phyloP scores from a whole-genome alignment of 92 coral and sea anemone genomes.

The Parazoanthus atlanticus region DNA sequence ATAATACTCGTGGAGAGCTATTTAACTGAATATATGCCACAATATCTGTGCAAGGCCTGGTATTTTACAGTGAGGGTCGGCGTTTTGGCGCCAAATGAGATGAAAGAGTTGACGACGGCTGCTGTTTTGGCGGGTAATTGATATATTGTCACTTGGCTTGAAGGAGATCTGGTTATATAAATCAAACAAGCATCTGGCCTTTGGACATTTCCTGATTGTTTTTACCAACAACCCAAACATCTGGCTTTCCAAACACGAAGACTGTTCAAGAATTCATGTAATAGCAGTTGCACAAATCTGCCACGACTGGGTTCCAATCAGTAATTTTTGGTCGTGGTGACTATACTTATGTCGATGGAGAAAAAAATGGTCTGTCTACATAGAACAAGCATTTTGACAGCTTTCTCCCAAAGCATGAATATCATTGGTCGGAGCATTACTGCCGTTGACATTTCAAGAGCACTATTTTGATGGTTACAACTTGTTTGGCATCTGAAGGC shows the following conservation, averaged over 20 bases:
- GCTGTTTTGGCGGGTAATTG: slow-evolving; percentile 68
- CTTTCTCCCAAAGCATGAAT: slow-evolving; percentile 28
- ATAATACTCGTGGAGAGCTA: neutral
- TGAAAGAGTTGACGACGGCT: slow-evolving; percentile 43
- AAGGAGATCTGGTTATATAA: slow-evolving; percentile 51
- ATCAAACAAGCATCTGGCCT: slow-evolving; percentile 51
- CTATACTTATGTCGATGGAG: neutral
- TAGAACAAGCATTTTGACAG: slow-evolving; percentile 54
- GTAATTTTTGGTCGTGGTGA: neutral
- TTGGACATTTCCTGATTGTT: slow-evolving; percentile 41
- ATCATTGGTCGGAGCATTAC: slow-evolving; percentile 56
- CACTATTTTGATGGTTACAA: slow-evolving; percentile 74
- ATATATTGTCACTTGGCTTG: slow-evolving; percentile 58
- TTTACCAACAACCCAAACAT: slow-evolving; percentile 40
- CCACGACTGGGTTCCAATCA: neutral
- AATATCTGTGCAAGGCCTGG: neutral
- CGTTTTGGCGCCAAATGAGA: slow-evolving; percentile 55
- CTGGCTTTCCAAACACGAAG: slow-evolving; percentile 42
- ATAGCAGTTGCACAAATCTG: slow-evolving; percentile 7
- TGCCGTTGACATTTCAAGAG: slow-evolving; percentile 60
- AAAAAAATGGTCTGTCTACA: slow-evolving; percentile 40
- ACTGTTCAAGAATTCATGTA: slow-evolving; percentile 36
- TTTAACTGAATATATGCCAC: neutral
- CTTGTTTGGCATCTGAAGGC: slow-evolving; percentile 81
- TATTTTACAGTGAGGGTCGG: neutral